Evolutionary conservation across 1,140 invertebrate genomes (phyloP).

Genomic region (Galleria mellonella): DNA sequence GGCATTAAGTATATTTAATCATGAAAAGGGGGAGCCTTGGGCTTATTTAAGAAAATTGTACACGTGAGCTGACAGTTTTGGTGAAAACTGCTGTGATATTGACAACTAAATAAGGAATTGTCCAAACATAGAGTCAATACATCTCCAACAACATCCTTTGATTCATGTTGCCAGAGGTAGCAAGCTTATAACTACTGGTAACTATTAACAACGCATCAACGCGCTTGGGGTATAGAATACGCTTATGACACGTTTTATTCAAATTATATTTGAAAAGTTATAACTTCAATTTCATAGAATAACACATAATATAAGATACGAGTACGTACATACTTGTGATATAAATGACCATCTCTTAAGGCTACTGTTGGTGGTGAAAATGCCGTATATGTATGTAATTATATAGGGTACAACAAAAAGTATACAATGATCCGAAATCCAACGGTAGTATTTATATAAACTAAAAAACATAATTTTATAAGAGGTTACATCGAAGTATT

Average conservation of each 20-base stretch:
- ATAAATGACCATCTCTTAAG: conserved; percentile 1
- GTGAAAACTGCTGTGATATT: conserved; percentile 71
- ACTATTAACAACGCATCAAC: conserved; percentile 48
- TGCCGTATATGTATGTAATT: conserved; percentile 5
- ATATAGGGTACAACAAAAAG: background rate
- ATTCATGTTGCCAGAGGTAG: conserved; percentile 28
- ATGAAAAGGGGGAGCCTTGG: background rate
- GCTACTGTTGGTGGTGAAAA: conserved; percentile 7
- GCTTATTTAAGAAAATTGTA: background rate
- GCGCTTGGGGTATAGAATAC: conserved; percentile 13
- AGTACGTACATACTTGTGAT: conserved; percentile 1
- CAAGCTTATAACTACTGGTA: conserved; percentile 66
- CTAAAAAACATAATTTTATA: too few species aligned
- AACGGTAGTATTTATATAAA: too few species aligned
- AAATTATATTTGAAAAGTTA: too few species aligned
- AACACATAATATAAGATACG: background rate
- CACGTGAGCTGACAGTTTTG: conserved; percentile 41
- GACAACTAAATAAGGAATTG: conserved; percentile 46
- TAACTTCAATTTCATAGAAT: background rate
- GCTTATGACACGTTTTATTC: conserved; percentile 5
- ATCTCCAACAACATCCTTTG: conserved; percentile 40
- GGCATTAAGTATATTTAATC: background rate
- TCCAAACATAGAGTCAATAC: conserved; percentile 32
- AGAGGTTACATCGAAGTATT: too few species aligned
- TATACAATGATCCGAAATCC: too few species aligned